These are phyloP conservation scores for Hoplodrina blanda DNA, from an alignment of 2,888 invertebrate genomes.

Conservation along the genomic window DNA sequence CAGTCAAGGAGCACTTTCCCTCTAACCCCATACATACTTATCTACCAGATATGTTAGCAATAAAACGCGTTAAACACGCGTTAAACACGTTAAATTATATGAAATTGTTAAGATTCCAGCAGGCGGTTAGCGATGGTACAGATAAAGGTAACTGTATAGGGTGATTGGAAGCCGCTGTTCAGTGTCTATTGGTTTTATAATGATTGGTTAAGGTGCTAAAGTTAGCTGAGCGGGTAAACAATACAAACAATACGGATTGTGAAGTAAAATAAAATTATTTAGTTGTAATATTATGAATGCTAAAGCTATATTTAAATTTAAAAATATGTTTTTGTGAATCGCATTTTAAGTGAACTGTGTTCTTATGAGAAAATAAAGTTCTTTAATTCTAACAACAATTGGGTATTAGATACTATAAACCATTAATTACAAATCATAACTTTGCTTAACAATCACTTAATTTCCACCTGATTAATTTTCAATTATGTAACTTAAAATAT, in stretches of 20 bases:
- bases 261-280: too few relatives aligned
- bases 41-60: constrained; percentile 4
- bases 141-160: constrained; percentile 71
- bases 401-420: too few relatives aligned
- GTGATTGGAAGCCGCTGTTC: constrained; percentile 64
- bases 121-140: constrained; percentile 40
- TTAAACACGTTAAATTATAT: constrained; percentile 40
- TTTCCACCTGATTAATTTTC: too few relatives aligned
- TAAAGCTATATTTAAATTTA: too few relatives aligned
- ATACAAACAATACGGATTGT: neutral
- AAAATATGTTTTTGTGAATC: too few relatives aligned
- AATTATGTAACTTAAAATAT: too few relatives aligned
- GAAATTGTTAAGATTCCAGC: constrained; percentile 48
- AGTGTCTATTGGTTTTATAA: constrained; percentile 58
- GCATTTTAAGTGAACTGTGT: too few relatives aligned
- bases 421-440: too few relatives aligned
- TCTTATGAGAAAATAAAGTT: too few relatives aligned
- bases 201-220: constrained; percentile 47
- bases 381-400: too few relatives aligned
- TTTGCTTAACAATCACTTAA: too few relatives aligned
- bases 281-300: too few relatives aligned
- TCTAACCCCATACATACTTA: neutral
- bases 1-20: neutral
- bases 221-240: constrained; percentile 3
- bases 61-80: constrained; percentile 38